A percentile compares a stretch with the other conserved stretches of the same genome.
These are phyloP conservation scores for Synanthedon tipuliformis DNA, from an alignment of 2,888 invertebrate species.

Conservation along the genomic window DNA sequence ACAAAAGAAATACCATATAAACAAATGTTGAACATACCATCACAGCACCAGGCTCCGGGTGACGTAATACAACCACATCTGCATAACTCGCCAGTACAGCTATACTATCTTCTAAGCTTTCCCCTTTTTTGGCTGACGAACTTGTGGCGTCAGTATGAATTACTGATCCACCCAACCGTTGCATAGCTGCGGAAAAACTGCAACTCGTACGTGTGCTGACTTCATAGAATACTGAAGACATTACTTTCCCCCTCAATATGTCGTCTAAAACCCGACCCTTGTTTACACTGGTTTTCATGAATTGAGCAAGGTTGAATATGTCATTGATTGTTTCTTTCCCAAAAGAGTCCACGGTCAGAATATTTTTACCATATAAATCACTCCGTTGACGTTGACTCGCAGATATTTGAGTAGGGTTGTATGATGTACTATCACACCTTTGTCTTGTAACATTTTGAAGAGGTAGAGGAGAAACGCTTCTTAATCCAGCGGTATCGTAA, in stretches of 20 bases:
- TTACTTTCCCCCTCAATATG: constrained; percentile 89
- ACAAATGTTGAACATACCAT: constrained; percentile 69
- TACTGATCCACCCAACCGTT: constrained; percentile 92
- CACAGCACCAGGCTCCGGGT: constrained; percentile 93
- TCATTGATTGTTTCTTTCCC: constrained; percentile 90
- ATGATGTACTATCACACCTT: constrained; percentile 70
- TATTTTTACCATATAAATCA: constrained; percentile 77
- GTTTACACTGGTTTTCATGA: constrained; percentile 82
- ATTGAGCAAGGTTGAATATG: constrained; percentile 93
- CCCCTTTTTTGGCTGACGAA: constrained; percentile 97
- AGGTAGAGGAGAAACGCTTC: constrained; percentile 64
- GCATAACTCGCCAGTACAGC: constrained; percentile 91
- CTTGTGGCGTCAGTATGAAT: constrained; percentile 89
- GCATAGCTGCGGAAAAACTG: constrained; percentile 97
- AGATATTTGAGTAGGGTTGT: constrained; percentile 43
- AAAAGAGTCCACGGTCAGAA: constrained; percentile 88
- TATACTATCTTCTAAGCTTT: constrained; percentile 90
- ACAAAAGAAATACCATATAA: not conserved
- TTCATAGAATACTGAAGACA: constrained; percentile 98
- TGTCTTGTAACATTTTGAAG: constrained; percentile 51
- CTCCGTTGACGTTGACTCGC: constrained; percentile 57
- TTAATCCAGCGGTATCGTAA: constrained; percentile 54
- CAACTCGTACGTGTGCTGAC: constrained; percentile 96
- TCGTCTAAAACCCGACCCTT: constrained; percentile 89
- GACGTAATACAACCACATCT: constrained; percentile 93